A percentile compares a stretch with the other conserved stretches of the same genome.
Evolutionary conservation across 2,113 vertebrate species (phyloP).

Genomic region (Ursus arctos): DNA sequence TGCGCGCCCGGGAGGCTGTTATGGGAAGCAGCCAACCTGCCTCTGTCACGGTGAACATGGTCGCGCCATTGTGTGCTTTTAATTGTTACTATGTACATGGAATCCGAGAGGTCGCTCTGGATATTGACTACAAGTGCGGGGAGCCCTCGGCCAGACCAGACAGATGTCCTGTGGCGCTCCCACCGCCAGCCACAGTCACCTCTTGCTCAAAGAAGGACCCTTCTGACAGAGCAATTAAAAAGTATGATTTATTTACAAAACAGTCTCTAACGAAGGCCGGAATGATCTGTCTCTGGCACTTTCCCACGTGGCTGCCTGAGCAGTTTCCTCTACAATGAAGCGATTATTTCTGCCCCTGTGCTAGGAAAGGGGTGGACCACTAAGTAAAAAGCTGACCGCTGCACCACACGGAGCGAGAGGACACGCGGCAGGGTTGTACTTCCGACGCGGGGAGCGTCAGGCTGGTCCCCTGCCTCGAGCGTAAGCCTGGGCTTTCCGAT

Average conservation of each 20-base stretch:
- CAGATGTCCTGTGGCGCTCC: slow-evolving; percentile 86
- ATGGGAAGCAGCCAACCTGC: slow-evolving; percentile 89
- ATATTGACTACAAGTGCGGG: slow-evolving; percentile 86
- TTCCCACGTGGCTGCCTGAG: slow-evolving; percentile 74
- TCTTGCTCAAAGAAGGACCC: slow-evolving; percentile 84
- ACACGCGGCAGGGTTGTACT: slow-evolving; percentile 30
- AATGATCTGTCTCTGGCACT: slow-evolving; percentile 68
- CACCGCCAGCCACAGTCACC: slow-evolving; percentile 86
- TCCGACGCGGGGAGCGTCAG: neutral
- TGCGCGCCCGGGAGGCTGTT: slow-evolving; percentile 86
- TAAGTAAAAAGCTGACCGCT: slow-evolving; percentile 69
- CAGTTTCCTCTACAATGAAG: slow-evolving; percentile 76
- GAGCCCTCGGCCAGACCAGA: slow-evolving; percentile 87
- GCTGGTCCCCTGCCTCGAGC: no score
- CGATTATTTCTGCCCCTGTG: slow-evolving; percentile 78
- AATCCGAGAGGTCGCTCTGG: slow-evolving; percentile 87
- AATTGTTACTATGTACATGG: slow-evolving; percentile 89
- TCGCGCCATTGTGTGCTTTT: slow-evolving; percentile 87
- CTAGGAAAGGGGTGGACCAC: slow-evolving; percentile 40
- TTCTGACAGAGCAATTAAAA: slow-evolving; percentile 87
- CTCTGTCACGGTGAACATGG: slow-evolving; percentile 88
- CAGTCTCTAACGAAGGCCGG: slow-evolving; percentile 78
- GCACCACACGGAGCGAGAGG: slow-evolving; percentile 46
- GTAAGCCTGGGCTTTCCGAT: neutral
- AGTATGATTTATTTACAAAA: slow-evolving; percentile 86